Base-by-base conservation (phyloP, 2,113 vertebrate genomes). In the Periophthalmus modestus region DNA sequence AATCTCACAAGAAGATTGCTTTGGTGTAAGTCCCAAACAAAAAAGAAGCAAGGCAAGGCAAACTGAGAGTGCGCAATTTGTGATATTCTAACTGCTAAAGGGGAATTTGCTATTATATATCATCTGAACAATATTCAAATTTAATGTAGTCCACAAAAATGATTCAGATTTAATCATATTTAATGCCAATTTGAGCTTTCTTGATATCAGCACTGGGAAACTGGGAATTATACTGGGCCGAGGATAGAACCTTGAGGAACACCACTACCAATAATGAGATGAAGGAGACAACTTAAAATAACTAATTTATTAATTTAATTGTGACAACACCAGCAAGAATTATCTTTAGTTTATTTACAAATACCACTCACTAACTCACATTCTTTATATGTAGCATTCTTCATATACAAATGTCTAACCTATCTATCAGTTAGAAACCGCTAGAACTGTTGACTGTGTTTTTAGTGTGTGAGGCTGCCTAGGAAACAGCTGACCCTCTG, bases 401-500 rank as follows among this genome's bases (percentile, higher is more conserved):
- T 12, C 21, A 28, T 28, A 28, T 28, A 28, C 3, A 43, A 43
- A 43, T 43, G 39, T 59, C 9, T 12, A 23, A 55, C 19, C 13
- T 59, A 15, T 59, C 57, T 28, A 24, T 13, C 11, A n/a, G 55
- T 58, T 58, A 24, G 48, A 16, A 23, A 61, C 13, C 23, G 16
- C 58, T 33, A 7, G 24, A 16, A 16, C 28, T 62, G 24, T 1
- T 61, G 16, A 63, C 7, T 62, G 5, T 69, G 73, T 23, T 52
- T 11, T 52, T 54, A 12, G 19, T 24, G 39, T 34, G 14, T 71
- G 18, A 78, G 68, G 16, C 68, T 65, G 68, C 66, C 78, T 68
- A 75, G 71, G 81, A 90, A 84, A 78, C 21, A 2, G 24, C 5
- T 76, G 88, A 87, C 89, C 90, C 69, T 54, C 71, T 79, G 82